Evolutionary conservation across 2,888 invertebrate species (phyloP), one percentile per base, ranked within the genome.

Genomic region (Tineola bisselliella): DNA sequence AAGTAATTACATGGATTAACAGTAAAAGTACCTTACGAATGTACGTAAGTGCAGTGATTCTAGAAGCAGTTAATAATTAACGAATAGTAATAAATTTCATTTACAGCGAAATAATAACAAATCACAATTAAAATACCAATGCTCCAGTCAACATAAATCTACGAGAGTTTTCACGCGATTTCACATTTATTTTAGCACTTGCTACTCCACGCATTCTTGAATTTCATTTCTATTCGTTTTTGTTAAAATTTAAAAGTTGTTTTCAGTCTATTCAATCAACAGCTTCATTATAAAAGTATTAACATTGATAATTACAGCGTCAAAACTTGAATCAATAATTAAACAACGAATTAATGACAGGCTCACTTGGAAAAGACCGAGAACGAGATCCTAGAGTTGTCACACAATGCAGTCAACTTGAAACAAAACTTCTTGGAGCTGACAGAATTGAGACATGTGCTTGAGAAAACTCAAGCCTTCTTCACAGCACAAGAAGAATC

Each of bases 361-460:
- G 94, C 95, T 0, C 95, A 96, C 68, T 90, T 98, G 75, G 98
- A 99, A 80, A 97, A 97, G 84, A 94, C 97, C 18, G 98, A 99
- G 79, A 94, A 94, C 67, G 98, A 99, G 80, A 92, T 99, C 66
- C 89, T 95, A 61, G 98, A 98, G 82, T 89, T 99, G 64, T 96
- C 96, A 63, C 93, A 94, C 72, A 98, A 97, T 77, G 95, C 96
- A 8, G 94, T 97, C 63, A 96, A 95, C 72, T 79, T 98, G 70
- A 95, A 96, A 81, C 93, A 94, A 67, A 98, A 98, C 80, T 97
- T 89, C 75, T 86, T 96, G 66, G 98, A 98, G 77, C 88, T 99
- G 71, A 95, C 94, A 0, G 98, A 99, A 80, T 80, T 99, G 69
- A 92, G 90, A 66, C 94, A 96, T 72, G 97, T 99, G 44, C 88